Conservation (phyloP, 2,113 vertebrate species). For the Percopsis transmontana region DNA sequence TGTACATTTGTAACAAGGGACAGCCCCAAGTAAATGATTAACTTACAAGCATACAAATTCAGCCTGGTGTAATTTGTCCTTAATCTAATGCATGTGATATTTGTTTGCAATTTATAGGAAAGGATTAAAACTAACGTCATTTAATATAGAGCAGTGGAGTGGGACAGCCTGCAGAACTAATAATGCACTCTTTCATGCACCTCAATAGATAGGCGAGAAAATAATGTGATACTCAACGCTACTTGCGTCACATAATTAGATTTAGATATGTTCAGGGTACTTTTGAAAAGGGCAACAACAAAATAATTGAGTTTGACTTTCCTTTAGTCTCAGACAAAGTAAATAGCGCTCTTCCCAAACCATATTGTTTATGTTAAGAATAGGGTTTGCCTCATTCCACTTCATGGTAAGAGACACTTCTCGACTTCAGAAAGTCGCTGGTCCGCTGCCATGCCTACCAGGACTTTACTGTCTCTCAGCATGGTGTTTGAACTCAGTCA, state of each 20-base stretch:
- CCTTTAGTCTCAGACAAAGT: conserved; percentile 45
- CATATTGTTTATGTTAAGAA: conserved; percentile 43
- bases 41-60: not conserved
- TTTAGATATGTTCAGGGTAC: not conserved
- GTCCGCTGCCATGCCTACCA: too few species aligned
- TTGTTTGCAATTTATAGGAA: not conserved
- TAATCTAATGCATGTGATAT: not conserved
- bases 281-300: conserved; percentile 20
- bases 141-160: not conserved
- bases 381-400: conserved; percentile 6
- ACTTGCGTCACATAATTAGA: not conserved
- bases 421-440: too few species aligned
- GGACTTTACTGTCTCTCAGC: too few species aligned
- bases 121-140: not conserved
- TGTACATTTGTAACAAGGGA: conserved; percentile 1
- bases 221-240: not conserved
- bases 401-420: conserved; percentile 17
- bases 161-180: not conserved
- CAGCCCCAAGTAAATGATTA: not conserved
- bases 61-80: not conserved
- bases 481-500: not conserved
- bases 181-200: not conserved
- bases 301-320: conserved; percentile 52
- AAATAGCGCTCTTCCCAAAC: conserved; percentile 48
- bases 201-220: not conserved